phyloP scores from a whole-genome alignment of 2,113 vertebrate genomes.

The Budorcas taxicolor region DNA sequence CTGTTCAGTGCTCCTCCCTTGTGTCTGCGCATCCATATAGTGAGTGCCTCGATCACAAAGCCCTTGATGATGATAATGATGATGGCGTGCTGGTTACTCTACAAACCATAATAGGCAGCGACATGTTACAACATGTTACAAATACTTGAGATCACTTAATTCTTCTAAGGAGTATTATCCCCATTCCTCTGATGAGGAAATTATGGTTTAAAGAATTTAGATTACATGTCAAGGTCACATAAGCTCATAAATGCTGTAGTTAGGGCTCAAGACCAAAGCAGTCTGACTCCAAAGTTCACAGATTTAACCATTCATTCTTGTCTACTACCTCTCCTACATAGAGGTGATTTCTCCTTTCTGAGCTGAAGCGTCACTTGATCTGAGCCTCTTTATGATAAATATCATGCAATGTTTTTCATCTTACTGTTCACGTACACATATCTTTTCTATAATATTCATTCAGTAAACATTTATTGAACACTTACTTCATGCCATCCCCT shows the following conservation, averaged over 20 bases:
- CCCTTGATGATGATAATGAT: neutral
- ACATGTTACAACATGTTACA: neutral
- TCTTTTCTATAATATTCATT: slow-evolving; percentile 16
- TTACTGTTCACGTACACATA: neutral
- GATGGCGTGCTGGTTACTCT: neutral
- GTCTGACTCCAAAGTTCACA: neutral
- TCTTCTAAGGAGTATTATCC: neutral
- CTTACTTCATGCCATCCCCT: neutral
- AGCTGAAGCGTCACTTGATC: neutral
- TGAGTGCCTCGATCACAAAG: slow-evolving; percentile 20
- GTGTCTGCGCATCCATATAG: neutral
- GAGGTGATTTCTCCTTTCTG: neutral
- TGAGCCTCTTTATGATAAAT: slow-evolving; percentile 1
- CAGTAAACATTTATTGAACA: slow-evolving; percentile 3
- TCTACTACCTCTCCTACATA: neutral
- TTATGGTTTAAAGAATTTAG: neutral
- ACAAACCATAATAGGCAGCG: neutral
- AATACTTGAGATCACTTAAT: neutral
- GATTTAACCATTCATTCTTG: neutral
- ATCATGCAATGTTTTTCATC: neutral
- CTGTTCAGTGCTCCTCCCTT: neutral
- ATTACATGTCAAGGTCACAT: neutral
- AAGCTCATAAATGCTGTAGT: neutral
- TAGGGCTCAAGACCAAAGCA: neutral
- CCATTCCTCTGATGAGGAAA: neutral